phyloP scores from a whole-genome alignment of 2,113 vertebrate genomes.

The Apistogramma diplotaenia region DNA sequence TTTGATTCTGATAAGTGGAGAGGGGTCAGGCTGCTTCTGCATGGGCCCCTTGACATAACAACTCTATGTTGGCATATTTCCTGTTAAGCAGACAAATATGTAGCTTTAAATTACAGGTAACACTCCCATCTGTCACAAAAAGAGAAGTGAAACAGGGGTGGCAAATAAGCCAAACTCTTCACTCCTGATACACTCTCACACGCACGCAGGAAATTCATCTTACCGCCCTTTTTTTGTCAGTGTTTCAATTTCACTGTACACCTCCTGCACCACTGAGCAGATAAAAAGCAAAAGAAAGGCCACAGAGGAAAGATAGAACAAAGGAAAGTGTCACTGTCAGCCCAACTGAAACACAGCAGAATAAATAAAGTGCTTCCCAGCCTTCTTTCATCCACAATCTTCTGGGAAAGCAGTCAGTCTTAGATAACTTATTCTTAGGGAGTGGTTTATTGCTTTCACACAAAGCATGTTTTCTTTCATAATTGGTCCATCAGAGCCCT shows the following conservation, averaged over 20 bases:
- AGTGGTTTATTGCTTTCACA: background rate
- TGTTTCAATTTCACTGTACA: slow-evolving; percentile 52
- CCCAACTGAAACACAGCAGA: background rate
- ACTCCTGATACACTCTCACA: slow-evolving; percentile 2
- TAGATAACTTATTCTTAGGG: background rate
- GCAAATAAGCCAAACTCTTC: background rate
- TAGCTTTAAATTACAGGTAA: background rate
- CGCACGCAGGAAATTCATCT: slow-evolving; percentile 24
- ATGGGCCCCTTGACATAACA: background rate
- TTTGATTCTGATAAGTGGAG: too few species aligned
- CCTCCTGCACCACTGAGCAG: slow-evolving; percentile 40
- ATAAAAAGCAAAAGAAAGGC: background rate
- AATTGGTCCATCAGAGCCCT: background rate
- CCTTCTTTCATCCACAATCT: background rate
- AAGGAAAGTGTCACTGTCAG: slow-evolving; percentile 24
- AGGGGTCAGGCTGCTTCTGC: background rate
- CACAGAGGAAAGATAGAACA: slow-evolving; percentile 17
- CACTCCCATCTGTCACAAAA: slow-evolving; percentile 26
- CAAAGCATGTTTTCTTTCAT: background rate
- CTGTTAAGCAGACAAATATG: slow-evolving; percentile 8
- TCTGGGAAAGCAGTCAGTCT: background rate
- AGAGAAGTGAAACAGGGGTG: background rate
- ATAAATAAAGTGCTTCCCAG: slow-evolving; percentile 12
- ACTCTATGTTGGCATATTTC: slow-evolving; percentile 7
- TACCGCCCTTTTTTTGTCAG: background rate